phyloP scores from a whole-genome alignment of 2,888 invertebrate genomes.

The Cephus sareptanus region DNA sequence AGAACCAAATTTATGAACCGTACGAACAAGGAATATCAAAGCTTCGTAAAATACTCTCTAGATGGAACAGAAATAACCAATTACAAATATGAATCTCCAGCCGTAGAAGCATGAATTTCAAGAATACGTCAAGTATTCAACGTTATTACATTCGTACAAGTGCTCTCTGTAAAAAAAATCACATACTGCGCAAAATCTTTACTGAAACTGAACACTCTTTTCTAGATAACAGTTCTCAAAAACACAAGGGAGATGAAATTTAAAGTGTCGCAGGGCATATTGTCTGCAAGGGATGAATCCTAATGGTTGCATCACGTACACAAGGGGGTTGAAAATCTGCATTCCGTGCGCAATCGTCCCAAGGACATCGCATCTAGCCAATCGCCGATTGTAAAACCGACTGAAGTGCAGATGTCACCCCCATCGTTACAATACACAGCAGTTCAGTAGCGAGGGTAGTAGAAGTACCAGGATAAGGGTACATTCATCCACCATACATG shows the following conservation, averaged over 20 bases:
- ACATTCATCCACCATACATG: background rate
- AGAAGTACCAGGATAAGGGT: background rate
- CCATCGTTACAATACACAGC: background rate
- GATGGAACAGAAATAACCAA: background rate
- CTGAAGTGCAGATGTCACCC: background rate
- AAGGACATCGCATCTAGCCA: background rate
- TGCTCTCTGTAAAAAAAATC: background rate
- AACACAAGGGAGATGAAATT: background rate
- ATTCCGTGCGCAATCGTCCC: background rate
- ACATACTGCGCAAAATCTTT: background rate
- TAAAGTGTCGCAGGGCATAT: background rate
- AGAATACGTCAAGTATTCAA: background rate
- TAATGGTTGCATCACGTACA: background rate
- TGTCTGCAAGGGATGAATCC: background rate
- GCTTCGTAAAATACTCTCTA: background rate
- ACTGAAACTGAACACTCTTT: background rate
- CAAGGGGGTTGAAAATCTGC: background rate
- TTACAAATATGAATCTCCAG: background rate
- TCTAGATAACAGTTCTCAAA: background rate
- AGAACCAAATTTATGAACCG: background rate
- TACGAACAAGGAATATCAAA: background rate
- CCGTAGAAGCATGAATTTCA: background rate
- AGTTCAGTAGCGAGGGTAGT: background rate
- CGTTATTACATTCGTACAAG: background rate
- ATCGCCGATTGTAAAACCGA: background rate